These are phyloP conservation scores for Stegophylla sp. DNA, from an alignment of 2,888 invertebrate genomes.

Conservation along the genomic window DNA sequence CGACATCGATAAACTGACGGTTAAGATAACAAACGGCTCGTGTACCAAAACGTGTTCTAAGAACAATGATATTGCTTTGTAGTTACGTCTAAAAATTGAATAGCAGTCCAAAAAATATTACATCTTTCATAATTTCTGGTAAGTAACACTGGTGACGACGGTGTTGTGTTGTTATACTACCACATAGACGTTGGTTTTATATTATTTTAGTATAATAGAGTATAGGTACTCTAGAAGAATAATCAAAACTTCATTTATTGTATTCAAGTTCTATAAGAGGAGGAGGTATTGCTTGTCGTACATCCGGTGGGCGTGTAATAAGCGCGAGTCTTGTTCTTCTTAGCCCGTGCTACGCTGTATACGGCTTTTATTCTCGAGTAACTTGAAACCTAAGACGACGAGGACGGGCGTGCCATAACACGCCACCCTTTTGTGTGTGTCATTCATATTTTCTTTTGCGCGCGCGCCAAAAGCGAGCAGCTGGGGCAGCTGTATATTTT, in stretches of 20 bases:
- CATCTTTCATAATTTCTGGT: background rate
- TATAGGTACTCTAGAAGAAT: slow-evolving; percentile 48
- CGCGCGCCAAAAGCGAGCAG: slow-evolving; percentile 52
- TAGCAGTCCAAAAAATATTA: background rate
- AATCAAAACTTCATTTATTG: slow-evolving; percentile 56
- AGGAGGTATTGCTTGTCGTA: slow-evolving; percentile 47
- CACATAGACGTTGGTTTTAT: slow-evolving; percentile 4
- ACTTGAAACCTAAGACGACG: slow-evolving; percentile 43
- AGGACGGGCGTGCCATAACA: slow-evolving; percentile 48
- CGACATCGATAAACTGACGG: no score
- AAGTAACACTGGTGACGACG: slow-evolving; percentile 21
- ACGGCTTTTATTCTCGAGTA: slow-evolving; percentile 42
- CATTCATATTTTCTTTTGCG: slow-evolving; percentile 54
- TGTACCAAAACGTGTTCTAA: background rate
- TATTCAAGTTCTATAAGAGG: slow-evolving; percentile 41
- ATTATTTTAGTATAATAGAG: slow-evolving; percentile 40
- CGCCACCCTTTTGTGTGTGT: slow-evolving; percentile 54
- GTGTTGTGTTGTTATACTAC: slow-evolving; percentile 33
- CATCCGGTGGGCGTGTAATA: slow-evolving; percentile 50
- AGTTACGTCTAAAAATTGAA: background rate
- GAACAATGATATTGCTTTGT: background rate
- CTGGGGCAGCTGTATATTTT: slow-evolving; percentile 44
- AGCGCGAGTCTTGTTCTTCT: slow-evolving; percentile 42
- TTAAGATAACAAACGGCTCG: no score
- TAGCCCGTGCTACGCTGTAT: slow-evolving; percentile 45